Percentiles rank a stretch among this genome's conserved stretches.
Evolutionary conservation across 2,888 invertebrate genomes (phyloP).

Genomic region (Drosophila aldrichi): DNA sequence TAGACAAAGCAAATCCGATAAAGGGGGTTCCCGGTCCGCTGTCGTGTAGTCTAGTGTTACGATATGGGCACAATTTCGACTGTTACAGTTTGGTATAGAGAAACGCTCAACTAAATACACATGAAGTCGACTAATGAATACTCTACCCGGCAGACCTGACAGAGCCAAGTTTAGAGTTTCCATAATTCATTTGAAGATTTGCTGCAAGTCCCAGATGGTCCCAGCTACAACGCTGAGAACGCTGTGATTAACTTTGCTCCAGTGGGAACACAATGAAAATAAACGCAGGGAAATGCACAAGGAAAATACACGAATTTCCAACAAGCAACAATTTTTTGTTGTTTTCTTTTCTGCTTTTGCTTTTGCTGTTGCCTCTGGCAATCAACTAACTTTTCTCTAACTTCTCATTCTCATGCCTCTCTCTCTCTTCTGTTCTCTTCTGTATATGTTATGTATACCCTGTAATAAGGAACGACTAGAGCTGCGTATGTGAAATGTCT

Average conservation of each 20-base stretch:
- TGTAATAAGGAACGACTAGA: neutral
- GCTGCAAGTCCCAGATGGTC: conserved; percentile 32
- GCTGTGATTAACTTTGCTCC: conserved; percentile 40
- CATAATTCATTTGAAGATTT: neutral
- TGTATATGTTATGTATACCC: neutral
- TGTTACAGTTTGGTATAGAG: neutral
- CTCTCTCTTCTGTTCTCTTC: neutral
- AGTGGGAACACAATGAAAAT: conserved; percentile 15
- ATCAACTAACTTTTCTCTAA: conserved; percentile 15
- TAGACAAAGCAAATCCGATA: neutral
- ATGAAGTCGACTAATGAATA: neutral
- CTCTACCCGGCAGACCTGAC: too few species aligned
- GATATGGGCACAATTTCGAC: neutral
- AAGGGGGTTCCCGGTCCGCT: neutral
- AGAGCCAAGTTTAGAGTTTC: neutral
- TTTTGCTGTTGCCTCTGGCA: conserved; percentile 6
- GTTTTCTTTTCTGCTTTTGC: neutral
- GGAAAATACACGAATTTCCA: conserved; percentile 3
- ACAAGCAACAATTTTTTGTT: conserved; percentile 3
- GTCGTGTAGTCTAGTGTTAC: neutral
- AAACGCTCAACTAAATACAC: neutral
- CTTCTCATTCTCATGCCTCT: too few species aligned
- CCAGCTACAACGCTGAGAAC: conserved; percentile 37
- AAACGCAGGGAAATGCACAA: conserved; percentile 4
- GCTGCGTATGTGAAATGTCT: conserved; percentile 33